phyloP scores from a whole-genome alignment of 2,113 vertebrate species.

The Rhizomys pruinosus region DNA sequence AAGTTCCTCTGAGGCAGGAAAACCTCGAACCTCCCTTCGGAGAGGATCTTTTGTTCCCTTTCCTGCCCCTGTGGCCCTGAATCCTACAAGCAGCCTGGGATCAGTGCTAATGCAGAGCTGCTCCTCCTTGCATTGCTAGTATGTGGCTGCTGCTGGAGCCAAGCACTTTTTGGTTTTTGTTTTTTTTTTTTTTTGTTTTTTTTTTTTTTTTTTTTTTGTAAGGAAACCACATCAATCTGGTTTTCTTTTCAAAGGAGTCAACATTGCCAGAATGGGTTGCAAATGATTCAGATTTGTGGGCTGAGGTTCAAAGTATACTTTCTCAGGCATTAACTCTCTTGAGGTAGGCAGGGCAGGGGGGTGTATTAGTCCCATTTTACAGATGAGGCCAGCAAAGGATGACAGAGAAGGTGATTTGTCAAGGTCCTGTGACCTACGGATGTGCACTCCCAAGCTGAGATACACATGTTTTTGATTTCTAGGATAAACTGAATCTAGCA shows the following conservation, averaged over 20 bases:
- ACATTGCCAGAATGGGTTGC: slow-evolving; percentile 7
- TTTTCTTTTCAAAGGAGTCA: slow-evolving; percentile 54
- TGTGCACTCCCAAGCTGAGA: neutral
- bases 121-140: neutral
- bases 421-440: neutral
- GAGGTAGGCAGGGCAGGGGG: neutral
- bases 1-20: neutral
- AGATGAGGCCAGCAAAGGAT: neutral
- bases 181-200: slow-evolving; percentile 35
- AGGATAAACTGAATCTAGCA: neutral
- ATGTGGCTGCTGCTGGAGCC: slow-evolving; percentile 13
- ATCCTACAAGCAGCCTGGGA: neutral
- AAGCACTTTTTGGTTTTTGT: too few species aligned
- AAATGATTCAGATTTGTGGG: neutral
- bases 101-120: neutral
- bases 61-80: neutral
- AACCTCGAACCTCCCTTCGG: neutral
- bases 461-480: neutral
- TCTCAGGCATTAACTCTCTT: neutral
- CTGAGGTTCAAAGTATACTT: neutral
- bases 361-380: neutral
- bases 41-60: neutral
- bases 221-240: slow-evolving; percentile 49
- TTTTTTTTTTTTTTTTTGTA: slow-evolving; percentile 43
- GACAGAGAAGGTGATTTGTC: neutral